Base-by-base conservation (phyloP, 1,140 invertebrate species). In the Euwallacea similis region DNA sequence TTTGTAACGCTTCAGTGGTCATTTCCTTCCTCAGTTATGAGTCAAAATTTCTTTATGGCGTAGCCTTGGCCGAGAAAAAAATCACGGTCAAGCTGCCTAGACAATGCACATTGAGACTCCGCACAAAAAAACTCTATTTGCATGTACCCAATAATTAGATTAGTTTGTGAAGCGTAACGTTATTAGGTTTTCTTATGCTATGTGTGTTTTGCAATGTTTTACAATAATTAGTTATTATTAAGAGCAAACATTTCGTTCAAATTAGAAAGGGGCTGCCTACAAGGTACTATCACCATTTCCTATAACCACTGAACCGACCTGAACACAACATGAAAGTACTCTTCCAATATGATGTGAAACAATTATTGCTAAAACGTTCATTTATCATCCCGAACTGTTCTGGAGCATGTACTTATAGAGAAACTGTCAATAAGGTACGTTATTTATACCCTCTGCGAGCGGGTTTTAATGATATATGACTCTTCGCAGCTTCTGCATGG, bases 401-500 rank as follows among this genome's bases (percentile, higher is more conserved):
- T 47, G 61, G 61, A 47, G 61, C 61, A 63, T 63, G 61, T 63
- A 63, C 61, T 63, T 63, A 63, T 63, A 63, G 61, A 63, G 61
- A 63, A 41, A 63, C 61, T 63, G 61, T 63, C 61, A 63, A 63
- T 63, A 63, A 46, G 61, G 42, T 11, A 63, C 61, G 33, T 63
- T 63, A 63, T 63, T 63, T 63, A 63, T 63, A 16, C 61, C 61
- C 61, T 21, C 16, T 47, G 10, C 42, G 42, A 63, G 15, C 61
- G 61, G 61, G 61, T 42, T 46, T 63, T 63, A 63, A 63, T 63
- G 61, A 63, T 63, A 63, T 63, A 63, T 63, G 44, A 63, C 47
- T 63, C 61, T 63, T 63, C 61, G 61, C 61, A 63, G 61, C 61
- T 63, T 63, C 61, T 63, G 61, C 61, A 63, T 46, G 61, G 61